A percentile compares a stretch with the other conserved stretches of the same genome.
These are phyloP conservation scores for Anguilla megastoma DNA, from an alignment of 2,797 vertebrate species.

Conservation along the genomic window DNA sequence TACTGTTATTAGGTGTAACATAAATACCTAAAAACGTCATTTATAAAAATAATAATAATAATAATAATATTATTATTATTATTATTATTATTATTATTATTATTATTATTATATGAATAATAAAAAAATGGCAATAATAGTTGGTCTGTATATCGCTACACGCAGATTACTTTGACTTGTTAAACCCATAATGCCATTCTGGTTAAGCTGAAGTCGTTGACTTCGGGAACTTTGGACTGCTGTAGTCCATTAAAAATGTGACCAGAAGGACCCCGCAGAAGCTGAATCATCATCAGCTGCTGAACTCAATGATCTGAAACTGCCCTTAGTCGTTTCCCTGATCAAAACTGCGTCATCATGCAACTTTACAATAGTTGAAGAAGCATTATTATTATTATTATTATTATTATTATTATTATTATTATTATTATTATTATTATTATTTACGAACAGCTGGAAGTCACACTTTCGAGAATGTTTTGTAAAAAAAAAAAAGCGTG, in stretches of 20 bases:
- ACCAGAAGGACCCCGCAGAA: not conserved
- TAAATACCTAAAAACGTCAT: not conserved
- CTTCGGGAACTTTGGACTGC: not conserved
- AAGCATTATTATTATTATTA: not conserved
- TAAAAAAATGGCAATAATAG: not conserved
- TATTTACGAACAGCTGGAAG: not conserved
- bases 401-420: not conserved
- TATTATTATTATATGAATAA: not conserved
- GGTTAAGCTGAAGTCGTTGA: not conserved
- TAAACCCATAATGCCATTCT: not conserved
- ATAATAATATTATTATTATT: too few relatives aligned
- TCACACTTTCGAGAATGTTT: not conserved
- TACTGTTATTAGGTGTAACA: not conserved
- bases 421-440: not conserved
- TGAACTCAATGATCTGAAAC: not conserved
- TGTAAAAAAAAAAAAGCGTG: not conserved
- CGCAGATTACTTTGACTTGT: not conserved
- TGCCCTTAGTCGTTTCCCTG: not conserved
- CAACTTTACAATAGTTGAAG: not conserved
- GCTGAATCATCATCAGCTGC: not conserved
- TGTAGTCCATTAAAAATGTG: not conserved
- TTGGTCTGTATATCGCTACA: not conserved
- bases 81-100: too few relatives aligned
- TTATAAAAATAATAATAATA: not conserved
- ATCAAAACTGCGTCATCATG: not conserved